Base-by-base conservation (phyloP, 2,797 vertebrate genomes). In the Hypotaenidia philippensis region DNA sequence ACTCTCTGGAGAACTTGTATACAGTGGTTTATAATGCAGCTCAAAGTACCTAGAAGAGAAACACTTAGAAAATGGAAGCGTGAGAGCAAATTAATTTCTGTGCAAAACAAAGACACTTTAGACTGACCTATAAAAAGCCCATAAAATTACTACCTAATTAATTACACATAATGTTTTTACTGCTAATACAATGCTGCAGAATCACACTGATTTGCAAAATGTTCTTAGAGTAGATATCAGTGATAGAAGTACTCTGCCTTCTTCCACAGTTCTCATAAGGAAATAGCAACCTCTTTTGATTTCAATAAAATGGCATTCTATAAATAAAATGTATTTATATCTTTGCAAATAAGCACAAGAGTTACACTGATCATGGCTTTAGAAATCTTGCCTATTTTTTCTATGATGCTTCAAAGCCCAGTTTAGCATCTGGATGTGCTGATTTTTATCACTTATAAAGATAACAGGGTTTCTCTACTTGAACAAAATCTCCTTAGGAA, bases 291-390 rank as follows among this genome's bases (percentile, higher is more conserved):
- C 72, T 85, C 84, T 94, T 92, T 65, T 90, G 44, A 85, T 88
- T 83, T 86, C 87, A 89, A 80, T 92, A 89, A 92, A 96, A 89
- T 88, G 23, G 49, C 76, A 78, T 81, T 95, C 94, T 95, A 95
- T 94, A 96, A 95, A 96, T 95, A 96, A 96, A 93, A 91, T 87
- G 2, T 96, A 96, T 96, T 96, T 96, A 95, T 95, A 95, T 66
- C 95, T 77, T 95, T 83, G 78, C 84, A 94, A 96, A 95, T 89
- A 96, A 92, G 93, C 85, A 87, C 47, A 96, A 94, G 84, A 91
- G 32, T 89, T 93, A 70, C 64, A 95, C 64, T 94, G 95, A 93
- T 96, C 89, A 87, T 22, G 21, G 68, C 71, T 95, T 94, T 93
- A 89, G 87, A 93, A 96, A 93, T 94, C 84, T 95, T 94, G 80